phyloP scores from a whole-genome alignment of 2,797 vertebrate species.

The Semotilus atromaculatus region DNA sequence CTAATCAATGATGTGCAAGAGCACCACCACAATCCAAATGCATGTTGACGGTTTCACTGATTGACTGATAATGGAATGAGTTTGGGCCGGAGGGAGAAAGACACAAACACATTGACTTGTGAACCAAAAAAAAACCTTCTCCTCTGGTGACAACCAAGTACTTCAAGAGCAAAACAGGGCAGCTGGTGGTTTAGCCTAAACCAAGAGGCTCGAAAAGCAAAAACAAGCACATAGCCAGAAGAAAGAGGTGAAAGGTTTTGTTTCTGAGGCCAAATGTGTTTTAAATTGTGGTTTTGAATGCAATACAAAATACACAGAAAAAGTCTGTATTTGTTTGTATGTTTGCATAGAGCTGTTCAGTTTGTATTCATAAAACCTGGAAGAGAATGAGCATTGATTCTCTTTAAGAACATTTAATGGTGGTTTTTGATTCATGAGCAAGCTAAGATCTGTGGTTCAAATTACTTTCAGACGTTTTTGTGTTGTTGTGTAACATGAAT shows the following conservation, averaged over 20 bases:
- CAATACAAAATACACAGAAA: neutral
- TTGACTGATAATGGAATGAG: slow-evolving; percentile 55
- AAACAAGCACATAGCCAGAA: neutral
- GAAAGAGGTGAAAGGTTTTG: neutral
- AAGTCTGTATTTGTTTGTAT: neutral
- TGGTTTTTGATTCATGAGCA: neutral
- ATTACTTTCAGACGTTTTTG: neutral
- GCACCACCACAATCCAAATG: slow-evolving; percentile 59
- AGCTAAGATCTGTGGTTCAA: neutral
- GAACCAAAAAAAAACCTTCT: slow-evolving; percentile 59
- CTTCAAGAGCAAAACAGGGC: slow-evolving; percentile 18
- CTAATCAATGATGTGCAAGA: slow-evolving; percentile 9
- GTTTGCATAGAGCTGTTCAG: neutral
- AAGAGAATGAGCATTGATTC: neutral
- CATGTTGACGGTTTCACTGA: slow-evolving; percentile 38
- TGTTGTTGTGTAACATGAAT: neutral
- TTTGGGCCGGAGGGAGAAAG: slow-evolving; percentile 42
- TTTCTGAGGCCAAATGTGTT: neutral
- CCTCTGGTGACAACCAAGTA: slow-evolving; percentile 68
- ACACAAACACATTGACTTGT: slow-evolving; percentile 71
- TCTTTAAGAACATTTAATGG: neutral
- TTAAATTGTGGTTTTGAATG: neutral
- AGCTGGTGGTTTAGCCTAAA: slow-evolving; percentile 5
- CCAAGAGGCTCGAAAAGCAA: neutral
- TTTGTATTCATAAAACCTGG: neutral